Conservation (phyloP, 2,797 vertebrate genomes). For the Argentina silus region DNA sequence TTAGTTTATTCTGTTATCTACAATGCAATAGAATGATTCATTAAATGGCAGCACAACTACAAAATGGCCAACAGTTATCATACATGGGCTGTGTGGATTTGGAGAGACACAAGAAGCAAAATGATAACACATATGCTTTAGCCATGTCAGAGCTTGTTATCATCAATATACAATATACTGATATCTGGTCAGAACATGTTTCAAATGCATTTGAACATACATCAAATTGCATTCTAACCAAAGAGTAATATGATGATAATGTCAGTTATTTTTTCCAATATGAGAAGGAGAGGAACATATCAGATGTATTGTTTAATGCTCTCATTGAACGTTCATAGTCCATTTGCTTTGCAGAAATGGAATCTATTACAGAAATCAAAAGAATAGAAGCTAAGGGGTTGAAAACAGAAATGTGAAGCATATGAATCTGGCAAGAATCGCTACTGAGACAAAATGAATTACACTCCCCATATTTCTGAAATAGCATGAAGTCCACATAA, state of each 20-base stretch:
- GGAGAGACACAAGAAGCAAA: conserved; percentile 64
- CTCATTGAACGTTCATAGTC: not conserved
- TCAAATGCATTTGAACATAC: not conserved
- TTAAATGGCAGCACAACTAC: conserved; percentile 76
- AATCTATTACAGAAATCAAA: too few relatives aligned
- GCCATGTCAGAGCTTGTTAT: conserved; percentile 48
- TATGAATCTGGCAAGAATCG: not conserved
- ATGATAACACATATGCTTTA: conserved; percentile 60
- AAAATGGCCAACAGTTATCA: conserved; percentile 77
- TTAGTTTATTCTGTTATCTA: conserved; percentile 82
- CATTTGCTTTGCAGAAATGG: too few relatives aligned
- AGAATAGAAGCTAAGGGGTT: not conserved
- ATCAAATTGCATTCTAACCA: not conserved
- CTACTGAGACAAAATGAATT: not conserved
- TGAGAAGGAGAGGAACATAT: not conserved
- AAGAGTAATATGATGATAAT: not conserved
- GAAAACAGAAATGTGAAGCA: not conserved
- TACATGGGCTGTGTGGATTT: conserved; percentile 56
- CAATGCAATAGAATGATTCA: conserved; percentile 75
- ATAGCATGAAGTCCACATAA: conserved; percentile 46
- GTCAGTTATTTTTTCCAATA: not conserved
- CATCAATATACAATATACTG: conserved; percentile 9
- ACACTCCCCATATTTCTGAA: not conserved
- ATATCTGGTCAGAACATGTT: not conserved
- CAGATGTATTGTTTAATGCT: not conserved